Evolutionary conservation across 2,797 vertebrate species (phyloP), one percentile per base, ranked within the genome.

Genomic region (Pitangus sulphuratus): DNA sequence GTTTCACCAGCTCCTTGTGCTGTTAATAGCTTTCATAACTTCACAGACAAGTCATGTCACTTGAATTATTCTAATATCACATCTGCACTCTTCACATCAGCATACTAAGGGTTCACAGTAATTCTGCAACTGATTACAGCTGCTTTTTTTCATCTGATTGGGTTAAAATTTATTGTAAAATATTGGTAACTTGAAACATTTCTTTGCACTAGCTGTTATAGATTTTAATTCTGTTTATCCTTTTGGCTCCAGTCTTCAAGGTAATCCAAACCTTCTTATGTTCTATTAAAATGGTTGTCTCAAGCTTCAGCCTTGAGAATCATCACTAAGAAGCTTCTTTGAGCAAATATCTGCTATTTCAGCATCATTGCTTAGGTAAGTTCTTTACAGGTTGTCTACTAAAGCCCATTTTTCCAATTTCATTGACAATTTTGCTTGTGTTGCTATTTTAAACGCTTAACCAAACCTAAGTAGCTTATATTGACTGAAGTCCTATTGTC

Each of bases 1-100:
- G 3, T 47, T 6, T 68, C 0, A 0, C 4, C 8, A 64, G 15
- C 3, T 33, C 2, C 3, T 58, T 60, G 21, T 47, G 22, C 7
- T 83, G 6, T 33, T 42, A 69, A 30, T 30, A 80, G 15, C 44
- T 84, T 81, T 56, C 28, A 3, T 47, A 20, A 18, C 15, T 84
- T 68, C 22, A 45, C 4, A 40, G 28, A 53, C 6, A 64, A 7
- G 61, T 39, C 39, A 31, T 31, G 16, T 61, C 37, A 65, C 2
- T 8, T 0, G 2, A 18, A 33, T 31, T 5, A 45, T 78, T 68
- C 20, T 42, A 82, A 37, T n/a, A 45, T 57, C 40, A 79, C 12
- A 45, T 53, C 30, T 65, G 25, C 4, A 7, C 18, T 79, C 22
- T 56, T 82, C 39, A 53, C 2, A 12, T 30, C 16, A 50, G 9